Conservation (phyloP, 37 sponge, comb jelly and placozoan genomes). For the Cliona cf. orientalis region DNA sequence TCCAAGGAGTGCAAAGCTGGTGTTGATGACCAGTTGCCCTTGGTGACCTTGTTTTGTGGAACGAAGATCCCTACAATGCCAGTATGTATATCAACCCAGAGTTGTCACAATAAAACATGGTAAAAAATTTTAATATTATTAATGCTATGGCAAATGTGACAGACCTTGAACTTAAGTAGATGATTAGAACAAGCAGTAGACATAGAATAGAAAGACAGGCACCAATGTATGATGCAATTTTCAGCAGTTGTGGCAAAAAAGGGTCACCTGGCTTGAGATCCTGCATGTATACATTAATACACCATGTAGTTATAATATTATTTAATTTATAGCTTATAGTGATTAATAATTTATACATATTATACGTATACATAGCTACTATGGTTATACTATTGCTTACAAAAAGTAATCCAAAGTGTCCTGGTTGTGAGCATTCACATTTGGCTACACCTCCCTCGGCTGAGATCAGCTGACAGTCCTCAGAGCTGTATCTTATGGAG, state of each 20-base stretch:
- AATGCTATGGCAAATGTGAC: constrained; percentile 3
- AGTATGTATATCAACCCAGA: neutral
- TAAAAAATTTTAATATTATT: neutral
- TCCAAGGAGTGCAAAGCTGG: constrained; percentile 41
- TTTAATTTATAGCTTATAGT: too few species aligned
- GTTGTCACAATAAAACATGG: neutral
- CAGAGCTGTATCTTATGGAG: neutral
- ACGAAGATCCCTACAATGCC: constrained; percentile 27
- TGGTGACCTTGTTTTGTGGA: neutral
- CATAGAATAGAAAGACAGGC: constrained; percentile 7
- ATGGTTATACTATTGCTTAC: neutral
- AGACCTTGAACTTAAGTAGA: too few species aligned
- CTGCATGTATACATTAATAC: too few species aligned
- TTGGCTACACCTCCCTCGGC: neutral
- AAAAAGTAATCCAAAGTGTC: constrained; percentile 28
- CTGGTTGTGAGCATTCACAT: constrained; percentile 22
- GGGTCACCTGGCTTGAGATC: constrained; percentile 15
- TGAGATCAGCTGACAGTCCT: neutral
- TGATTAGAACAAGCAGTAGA: too few species aligned
- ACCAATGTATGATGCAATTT: constrained; percentile 3
- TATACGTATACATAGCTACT: neutral
- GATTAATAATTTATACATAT: too few species aligned
- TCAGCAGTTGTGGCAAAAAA: neutral
- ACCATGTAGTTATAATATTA: too few species aligned
- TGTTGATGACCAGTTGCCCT: constrained; percentile 23